Evolutionary conservation across 2,797 vertebrate species (phyloP), one percentile per base, ranked within the genome.

Genomic region (Alectoris magna): DNA sequence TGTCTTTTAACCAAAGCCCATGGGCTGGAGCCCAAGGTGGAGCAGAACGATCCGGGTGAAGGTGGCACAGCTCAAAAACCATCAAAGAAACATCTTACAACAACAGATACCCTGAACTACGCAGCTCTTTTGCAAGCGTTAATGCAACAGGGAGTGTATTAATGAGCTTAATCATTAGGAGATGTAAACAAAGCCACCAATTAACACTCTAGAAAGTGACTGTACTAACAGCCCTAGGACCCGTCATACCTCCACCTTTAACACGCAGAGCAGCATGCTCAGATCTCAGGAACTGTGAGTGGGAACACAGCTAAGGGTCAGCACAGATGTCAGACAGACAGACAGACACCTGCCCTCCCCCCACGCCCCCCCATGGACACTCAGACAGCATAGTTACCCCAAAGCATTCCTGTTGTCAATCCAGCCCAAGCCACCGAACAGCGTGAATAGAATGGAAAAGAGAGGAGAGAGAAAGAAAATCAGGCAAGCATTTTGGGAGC

Each of bases 331-430:
- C 0, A 3, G 70, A 80, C 64, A 77, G 78, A 64, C 6, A 31
- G 53, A 56, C 53, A n/a, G 55, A 56, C 31, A n/a, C 36, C 55
- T 73, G 59, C 16, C 4, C 22, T 38, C 68, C 26, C 0, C 44
- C 70, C n/a, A 56, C 6, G 3, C 1, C 2, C 18, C 23, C 49
- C 90, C 76, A 8, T 58, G 56, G 53, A 46, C 56, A 18, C 7
- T 3, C 12, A 9, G 94, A 78, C 0, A 14, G 78, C 72, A 95
- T 97, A 98, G 95, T 98, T 98, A 98, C 98, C 98, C 98, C 96
- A 98, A 93, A 92, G 98, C 97, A 76, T 98, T 98, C 96, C 98
- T 98, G 94, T 92, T 15, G 49, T 90, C 0, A 91, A 97, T 97
- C 97, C 97, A 95, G 84, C 87, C 88, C 94, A 34, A 97, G 92